Conservation (phyloP, 37 sponge, comb jelly and placozoan genomes). For the Dysidea cf. avara region DNA sequence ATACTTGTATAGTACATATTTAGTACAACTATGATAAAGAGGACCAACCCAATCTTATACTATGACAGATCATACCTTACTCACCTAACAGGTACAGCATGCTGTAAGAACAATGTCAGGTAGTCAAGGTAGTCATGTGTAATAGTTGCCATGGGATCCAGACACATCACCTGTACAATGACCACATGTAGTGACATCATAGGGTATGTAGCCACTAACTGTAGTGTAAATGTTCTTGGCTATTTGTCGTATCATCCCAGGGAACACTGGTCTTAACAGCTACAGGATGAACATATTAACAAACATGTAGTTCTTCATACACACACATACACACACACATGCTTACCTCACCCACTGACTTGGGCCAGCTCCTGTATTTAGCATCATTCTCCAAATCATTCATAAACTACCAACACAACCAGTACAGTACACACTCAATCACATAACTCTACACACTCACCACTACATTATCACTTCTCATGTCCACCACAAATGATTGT, state of each 20-base stretch:
- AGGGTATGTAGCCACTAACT: conserved; percentile 29
- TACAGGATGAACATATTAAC: not conserved
- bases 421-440: not conserved
- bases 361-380: conserved; percentile 74
- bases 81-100: conserved; percentile 57
- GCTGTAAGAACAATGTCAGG: conserved; percentile 49
- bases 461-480: conserved; percentile 69
- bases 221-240: conserved; percentile 84
- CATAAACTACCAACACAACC: conserved; percentile 59
- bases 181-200: too few relatives aligned
- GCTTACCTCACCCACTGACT: conserved; percentile 61
- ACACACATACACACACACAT: conserved; percentile 20
- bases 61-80: too few relatives aligned
- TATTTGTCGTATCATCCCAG: conserved; percentile 86
- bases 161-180: conserved; percentile 49
- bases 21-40: too few relatives aligned
- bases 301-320: not conserved
- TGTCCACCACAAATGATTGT: conserved; percentile 60
- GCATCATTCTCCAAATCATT: conserved; percentile 89
- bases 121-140: conserved; percentile 50
- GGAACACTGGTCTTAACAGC: conserved; percentile 74
- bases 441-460: conserved; percentile 31
- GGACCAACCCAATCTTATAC: too few relatives aligned
- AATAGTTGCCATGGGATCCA: conserved; percentile 44
- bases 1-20: too few relatives aligned